Evolutionary conservation across 2,797 vertebrate genomes (phyloP).

Genomic region (Lates japonicus): DNA sequence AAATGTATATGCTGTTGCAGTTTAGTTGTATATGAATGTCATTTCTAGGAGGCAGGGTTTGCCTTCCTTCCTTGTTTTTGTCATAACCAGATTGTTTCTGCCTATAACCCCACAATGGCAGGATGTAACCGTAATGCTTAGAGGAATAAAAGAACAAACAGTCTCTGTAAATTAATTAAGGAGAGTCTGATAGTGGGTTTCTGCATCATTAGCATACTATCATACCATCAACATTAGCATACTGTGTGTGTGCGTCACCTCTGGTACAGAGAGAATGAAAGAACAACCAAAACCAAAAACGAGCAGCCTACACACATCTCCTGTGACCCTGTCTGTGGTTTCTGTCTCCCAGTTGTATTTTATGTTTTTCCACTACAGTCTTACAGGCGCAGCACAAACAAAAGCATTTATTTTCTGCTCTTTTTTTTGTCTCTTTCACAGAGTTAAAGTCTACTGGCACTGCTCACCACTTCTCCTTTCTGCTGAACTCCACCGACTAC

Average conservation of each 20-base stretch:
- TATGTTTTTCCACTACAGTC: conserved; percentile 41
- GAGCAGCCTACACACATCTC: conserved; percentile 57
- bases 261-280: conserved; percentile 18
- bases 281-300: conserved; percentile 38
- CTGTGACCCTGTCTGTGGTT: conserved; percentile 51
- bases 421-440: conserved; percentile 61
- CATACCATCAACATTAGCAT: conserved; percentile 30
- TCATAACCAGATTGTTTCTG: conserved; percentile 49
- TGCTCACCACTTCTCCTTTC: conserved; percentile 97
- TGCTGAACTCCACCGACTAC: conserved; percentile 98
- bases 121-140: conserved; percentile 33
- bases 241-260: conserved; percentile 17
- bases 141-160: conserved; percentile 38
- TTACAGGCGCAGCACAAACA: conserved; percentile 43
- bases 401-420: conserved; percentile 49
- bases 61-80: conserved; percentile 50
- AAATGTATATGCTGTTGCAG: not conserved
- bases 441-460: conserved; percentile 96
- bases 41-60: not conserved
- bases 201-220: conserved; percentile 41
- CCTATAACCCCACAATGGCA: conserved; percentile 48
- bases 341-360: conserved; percentile 54
- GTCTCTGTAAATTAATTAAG: conserved; percentile 59
- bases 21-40: not conserved
- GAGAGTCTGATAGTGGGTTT: conserved; percentile 47